Base-by-base conservation (phyloP, 2,888 invertebrate species). In the Drosophila subquinaria region DNA sequence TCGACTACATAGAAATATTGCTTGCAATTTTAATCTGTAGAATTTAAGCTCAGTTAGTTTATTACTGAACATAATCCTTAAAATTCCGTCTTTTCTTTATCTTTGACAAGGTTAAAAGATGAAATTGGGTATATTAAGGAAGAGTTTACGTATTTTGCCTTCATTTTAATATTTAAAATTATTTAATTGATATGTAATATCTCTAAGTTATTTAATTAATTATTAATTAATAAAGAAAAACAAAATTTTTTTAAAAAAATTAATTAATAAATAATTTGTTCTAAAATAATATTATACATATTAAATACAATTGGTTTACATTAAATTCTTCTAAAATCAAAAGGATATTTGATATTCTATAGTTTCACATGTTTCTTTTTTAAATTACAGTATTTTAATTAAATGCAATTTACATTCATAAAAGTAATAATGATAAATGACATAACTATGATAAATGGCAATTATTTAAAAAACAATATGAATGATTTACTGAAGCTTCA, bases 371-470 rank as follows among this genome's bases (percentile, higher is more conserved):
- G 0, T 13, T 8, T 36, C 10, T 3, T 36, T 56, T 23, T 11
- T n/a, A 4, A 5, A 9, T 10, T 5, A 27, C 5, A 27, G 5
- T 36, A 42, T 50, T 13, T n/a, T 11, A 20, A 47, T 30, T 20
- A 17, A 57, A 53, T 40, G 51, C 42, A 33, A 50, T 56, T 55
- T 62, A 23, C 64, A 56, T 33, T 38, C 47, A 73, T 33, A 40
- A 48, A 53, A 40, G 40, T 51, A 57, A 76, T 59, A 52, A 53
- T 64, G 73, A 55, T 38, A 73, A 73, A 48, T 60, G 66, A 20
- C 42, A 56, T 51, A 72, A 72, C 56, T 64, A 56, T 78, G 64
- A 76, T 65, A 43, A 79, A 76, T 79, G 45, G 30, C 40, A 15
- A 20, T 43, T 42, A 50, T 56, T 66, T 15, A 8, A 68, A 33